These are phyloP conservation scores for Dimorphilus gyrociliatus DNA, from an alignment of 2,888 invertebrate species.

Conservation along the genomic window DNA sequence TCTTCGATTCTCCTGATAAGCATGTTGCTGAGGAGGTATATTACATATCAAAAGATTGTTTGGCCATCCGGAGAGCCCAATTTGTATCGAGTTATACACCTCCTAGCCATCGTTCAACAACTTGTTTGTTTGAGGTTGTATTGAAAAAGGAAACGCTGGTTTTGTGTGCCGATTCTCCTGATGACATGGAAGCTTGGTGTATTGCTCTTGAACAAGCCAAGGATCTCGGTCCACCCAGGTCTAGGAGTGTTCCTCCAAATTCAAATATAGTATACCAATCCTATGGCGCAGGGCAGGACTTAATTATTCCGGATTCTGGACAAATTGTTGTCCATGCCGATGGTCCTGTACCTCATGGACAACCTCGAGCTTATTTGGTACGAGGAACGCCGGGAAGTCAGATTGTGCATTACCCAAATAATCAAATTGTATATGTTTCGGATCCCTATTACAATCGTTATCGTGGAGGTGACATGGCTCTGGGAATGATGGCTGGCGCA, in stretches of 20 bases:
- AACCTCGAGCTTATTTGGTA: too few species aligned
- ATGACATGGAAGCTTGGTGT: constrained; percentile 25
- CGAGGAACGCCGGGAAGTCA: too few species aligned
- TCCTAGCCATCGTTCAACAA: constrained; percentile 10
- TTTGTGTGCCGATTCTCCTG: constrained; percentile 24
- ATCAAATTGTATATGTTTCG: too few species aligned
- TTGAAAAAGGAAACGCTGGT: constrained; percentile 14
- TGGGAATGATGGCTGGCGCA: constrained; percentile 21
- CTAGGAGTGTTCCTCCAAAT: too few species aligned
- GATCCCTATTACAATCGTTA: constrained; percentile 8
- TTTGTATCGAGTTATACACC: constrained; percentile 9
- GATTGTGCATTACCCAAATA: too few species aligned
- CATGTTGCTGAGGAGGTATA: constrained; percentile 26
- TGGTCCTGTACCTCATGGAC: background rate
- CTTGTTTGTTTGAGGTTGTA: constrained; percentile 16
- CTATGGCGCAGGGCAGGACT: too few species aligned
- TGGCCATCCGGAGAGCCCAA: constrained; percentile 14
- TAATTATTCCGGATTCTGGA: constrained; percentile 3
- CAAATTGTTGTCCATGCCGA: constrained; percentile 1
- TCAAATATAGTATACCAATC: too few species aligned
- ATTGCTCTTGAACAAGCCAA: too few species aligned
- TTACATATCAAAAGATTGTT: constrained; percentile 19
- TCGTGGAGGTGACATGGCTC: constrained; percentile 15
- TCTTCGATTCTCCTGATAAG: constrained; percentile 26
- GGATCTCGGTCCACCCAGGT: too few species aligned